These are phyloP conservation scores for Lepidonotus clava DNA, from an alignment of 2,888 invertebrate genomes.

Conservation along the genomic window DNA sequence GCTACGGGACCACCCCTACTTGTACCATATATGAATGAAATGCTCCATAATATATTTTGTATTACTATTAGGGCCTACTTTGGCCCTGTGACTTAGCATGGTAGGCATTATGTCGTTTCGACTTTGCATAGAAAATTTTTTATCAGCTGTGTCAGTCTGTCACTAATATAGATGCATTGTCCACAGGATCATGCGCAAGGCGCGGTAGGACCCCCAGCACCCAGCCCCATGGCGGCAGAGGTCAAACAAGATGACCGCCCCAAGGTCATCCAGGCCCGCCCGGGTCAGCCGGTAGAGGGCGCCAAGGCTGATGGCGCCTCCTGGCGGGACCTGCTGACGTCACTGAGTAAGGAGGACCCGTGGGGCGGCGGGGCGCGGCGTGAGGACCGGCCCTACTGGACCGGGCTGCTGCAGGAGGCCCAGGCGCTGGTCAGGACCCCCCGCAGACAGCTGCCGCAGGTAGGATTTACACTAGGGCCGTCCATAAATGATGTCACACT, in stretches of 20 bases:
- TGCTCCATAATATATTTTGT: background rate
- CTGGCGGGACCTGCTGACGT: conserved; percentile 56
- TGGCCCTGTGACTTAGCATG: background rate
- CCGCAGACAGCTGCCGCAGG: conserved; percentile 57
- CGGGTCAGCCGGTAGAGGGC: background rate
- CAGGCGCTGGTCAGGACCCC: conserved; percentile 40
- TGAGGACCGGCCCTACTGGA: conserved; percentile 57
- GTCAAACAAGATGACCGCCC: background rate
- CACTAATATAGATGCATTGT: no score
- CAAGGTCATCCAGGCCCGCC: background rate
- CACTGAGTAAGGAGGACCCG: conserved; percentile 52
- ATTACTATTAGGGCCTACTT: background rate
- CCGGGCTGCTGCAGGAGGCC: conserved; percentile 53
- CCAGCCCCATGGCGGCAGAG: background rate
- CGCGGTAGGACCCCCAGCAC: background rate
- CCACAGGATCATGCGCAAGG: background rate
- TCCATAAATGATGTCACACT: background rate
- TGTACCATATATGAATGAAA: background rate
- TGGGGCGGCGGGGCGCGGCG: conserved; percentile 53
- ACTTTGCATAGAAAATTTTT: background rate
- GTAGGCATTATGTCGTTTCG: background rate
- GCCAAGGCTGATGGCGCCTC: conserved; percentile 51
- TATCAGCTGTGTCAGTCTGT: no score
- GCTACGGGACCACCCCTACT: background rate
- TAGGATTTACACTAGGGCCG: background rate